phyloP scores from a whole-genome alignment of 2,888 invertebrate species.

The Eilema depressum region DNA sequence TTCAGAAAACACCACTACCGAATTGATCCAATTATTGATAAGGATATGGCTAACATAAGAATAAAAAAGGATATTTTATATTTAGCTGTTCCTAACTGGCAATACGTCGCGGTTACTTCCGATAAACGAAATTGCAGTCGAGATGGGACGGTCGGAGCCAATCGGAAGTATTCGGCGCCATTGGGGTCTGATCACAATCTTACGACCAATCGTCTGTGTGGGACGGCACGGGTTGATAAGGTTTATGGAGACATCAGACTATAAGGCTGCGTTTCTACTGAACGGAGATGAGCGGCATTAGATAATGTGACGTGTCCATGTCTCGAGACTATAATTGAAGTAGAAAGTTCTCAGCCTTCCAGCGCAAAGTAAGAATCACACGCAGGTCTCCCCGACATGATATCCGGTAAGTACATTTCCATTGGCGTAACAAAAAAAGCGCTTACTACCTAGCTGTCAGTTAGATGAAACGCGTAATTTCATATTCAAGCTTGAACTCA shows the following conservation, averaged over 20 bases:
- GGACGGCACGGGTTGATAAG: constrained; percentile 31
- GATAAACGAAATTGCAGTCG: constrained; percentile 38
- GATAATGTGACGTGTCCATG: background rate
- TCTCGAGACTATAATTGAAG: no score
- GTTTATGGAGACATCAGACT: constrained; percentile 27
- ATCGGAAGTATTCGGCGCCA: constrained; percentile 9
- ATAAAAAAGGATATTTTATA: constrained; percentile 9
- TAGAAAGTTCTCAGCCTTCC: no score
- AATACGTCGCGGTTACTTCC: constrained; percentile 25
- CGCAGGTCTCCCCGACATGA: no score
- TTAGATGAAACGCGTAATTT: background rate
- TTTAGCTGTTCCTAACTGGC: constrained; percentile 6
- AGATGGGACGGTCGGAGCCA: constrained; percentile 16
- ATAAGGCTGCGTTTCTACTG: background rate
- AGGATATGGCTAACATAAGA: constrained; percentile 5
- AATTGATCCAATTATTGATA: constrained; percentile 8
- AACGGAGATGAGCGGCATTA: background rate
- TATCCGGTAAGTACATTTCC: no score
- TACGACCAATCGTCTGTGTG: constrained; percentile 23
- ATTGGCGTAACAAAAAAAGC: background rate
- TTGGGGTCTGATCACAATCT: constrained; percentile 33
- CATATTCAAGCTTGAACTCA: background rate
- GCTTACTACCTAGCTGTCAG: background rate
- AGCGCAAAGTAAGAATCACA: background rate
- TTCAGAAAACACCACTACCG: background rate